A percentile compares a stretch with the other conserved stretches of the same genome.
phyloP scores from a whole-genome alignment of 2,888 invertebrate species.

The Pollenia griseotomentosa region DNA sequence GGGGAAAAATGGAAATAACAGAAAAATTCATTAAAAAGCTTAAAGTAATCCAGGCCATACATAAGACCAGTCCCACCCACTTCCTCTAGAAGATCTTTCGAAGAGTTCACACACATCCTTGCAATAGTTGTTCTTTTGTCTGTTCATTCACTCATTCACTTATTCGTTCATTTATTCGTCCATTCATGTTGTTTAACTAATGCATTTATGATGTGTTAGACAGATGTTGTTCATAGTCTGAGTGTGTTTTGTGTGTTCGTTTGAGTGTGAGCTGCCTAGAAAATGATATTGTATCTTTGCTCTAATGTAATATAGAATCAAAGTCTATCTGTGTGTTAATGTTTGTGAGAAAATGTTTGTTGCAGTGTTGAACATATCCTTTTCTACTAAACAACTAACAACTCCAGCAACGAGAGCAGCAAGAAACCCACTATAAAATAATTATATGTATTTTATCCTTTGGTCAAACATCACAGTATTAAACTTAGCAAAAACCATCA shows the following conservation, averaged over 20 bases:
- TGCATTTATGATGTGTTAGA: constrained; percentile 83
- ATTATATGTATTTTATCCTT: constrained; percentile 67
- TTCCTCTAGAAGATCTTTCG: constrained; percentile 33
- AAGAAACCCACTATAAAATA: constrained; percentile 58
- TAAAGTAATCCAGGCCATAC: constrained; percentile 10
- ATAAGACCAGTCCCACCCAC: neutral
- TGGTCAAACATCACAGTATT: constrained; percentile 66
- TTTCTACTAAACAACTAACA: constrained; percentile 53
- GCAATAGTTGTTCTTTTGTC: constrained; percentile 9
- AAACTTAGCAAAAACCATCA: constrained; percentile 5
- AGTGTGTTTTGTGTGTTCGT: constrained; percentile 10
- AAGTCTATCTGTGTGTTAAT: constrained; percentile 13
- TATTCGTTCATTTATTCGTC: constrained; percentile 38
- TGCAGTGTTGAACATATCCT: constrained; percentile 64
- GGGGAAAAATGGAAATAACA: neutral
- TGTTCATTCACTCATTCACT: constrained; percentile 20
- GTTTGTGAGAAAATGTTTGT: constrained; percentile 32
- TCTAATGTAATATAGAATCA: constrained; percentile 17
- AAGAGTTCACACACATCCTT: constrained; percentile 48
- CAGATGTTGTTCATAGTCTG: constrained; percentile 75
- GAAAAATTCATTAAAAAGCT: constrained; percentile 52
- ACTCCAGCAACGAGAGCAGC: constrained; percentile 14
- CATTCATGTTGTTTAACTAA: constrained; percentile 76
- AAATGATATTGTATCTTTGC: constrained; percentile 49
- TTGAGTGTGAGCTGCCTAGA: constrained; percentile 14